Evolutionary conservation across 92 coral and sea anemone genomes (phyloP).

Genomic region (Meandrina meandrites): DNA sequence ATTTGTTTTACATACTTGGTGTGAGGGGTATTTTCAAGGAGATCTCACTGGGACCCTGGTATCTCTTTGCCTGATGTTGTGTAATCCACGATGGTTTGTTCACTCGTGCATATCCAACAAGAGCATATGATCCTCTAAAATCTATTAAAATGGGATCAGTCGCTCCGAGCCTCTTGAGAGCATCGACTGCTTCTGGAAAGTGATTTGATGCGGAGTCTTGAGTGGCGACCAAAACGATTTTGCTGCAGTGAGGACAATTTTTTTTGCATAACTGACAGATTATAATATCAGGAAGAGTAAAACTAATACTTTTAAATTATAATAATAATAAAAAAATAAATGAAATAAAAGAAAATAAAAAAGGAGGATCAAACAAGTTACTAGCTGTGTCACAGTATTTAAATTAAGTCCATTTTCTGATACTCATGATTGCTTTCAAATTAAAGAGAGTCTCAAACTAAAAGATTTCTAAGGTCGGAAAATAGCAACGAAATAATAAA

Average conservation of each 20-base stretch:
- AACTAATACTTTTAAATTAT: too few relatives aligned
- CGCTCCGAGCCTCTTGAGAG: constrained; percentile 33
- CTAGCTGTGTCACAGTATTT: too few relatives aligned
- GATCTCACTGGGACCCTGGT: constrained; percentile 34
- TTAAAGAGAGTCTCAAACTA: too few relatives aligned
- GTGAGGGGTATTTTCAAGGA: constrained; percentile 7
- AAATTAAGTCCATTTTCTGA: too few relatives aligned
- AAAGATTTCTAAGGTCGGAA: too few relatives aligned
- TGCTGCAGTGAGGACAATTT: constrained; percentile 9
- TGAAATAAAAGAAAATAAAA: neutral
- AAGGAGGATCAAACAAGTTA: neutral
- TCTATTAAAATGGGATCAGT: neutral
- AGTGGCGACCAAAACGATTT: constrained; percentile 41
- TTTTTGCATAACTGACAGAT: too few relatives aligned
- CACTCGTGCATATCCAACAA: constrained; percentile 25
- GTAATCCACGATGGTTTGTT: constrained; percentile 32
- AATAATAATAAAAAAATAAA: too few relatives aligned
- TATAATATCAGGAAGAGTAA: too few relatives aligned
- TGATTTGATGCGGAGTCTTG: constrained; percentile 20
- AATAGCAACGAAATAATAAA: too few relatives aligned
- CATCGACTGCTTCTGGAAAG: neutral
- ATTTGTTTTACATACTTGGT: neutral
- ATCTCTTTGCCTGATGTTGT: neutral
- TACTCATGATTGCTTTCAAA: too few relatives aligned
- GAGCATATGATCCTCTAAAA: constrained; percentile 26